phyloP scores from a whole-genome alignment of 2,888 invertebrate species.

The Heliconius ethilla region DNA sequence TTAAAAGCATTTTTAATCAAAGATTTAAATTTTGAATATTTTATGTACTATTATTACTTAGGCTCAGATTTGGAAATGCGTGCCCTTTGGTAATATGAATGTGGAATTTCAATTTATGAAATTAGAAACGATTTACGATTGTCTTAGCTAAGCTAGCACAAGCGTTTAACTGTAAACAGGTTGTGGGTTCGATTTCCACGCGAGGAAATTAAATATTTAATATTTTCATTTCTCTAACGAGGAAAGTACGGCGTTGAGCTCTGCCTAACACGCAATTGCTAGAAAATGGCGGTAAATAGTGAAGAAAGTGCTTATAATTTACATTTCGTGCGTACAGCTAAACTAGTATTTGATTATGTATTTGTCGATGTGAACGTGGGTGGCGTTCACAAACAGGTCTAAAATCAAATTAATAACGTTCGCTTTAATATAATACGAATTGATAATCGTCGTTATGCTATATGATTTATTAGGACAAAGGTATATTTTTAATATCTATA shows the following conservation, averaged over 20 bases:
- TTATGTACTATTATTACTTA: too few species aligned
- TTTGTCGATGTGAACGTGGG: neutral
- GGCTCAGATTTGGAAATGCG: too few species aligned
- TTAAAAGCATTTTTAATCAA: constrained; percentile 2
- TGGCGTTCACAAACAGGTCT: neutral
- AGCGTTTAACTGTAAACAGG: too few species aligned
- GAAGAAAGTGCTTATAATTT: neutral
- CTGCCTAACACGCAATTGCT: too few species aligned
- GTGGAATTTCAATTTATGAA: neutral
- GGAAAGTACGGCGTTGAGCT: too few species aligned
- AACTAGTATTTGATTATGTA: neutral
- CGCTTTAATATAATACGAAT: neutral
- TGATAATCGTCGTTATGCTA: neutral
- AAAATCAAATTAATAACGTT: neutral
- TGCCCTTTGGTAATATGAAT: neutral
- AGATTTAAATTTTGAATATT: neutral
- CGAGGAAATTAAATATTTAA: too few species aligned
- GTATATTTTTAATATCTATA: neutral
- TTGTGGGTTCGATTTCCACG: too few species aligned
- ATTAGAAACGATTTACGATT: neutral
- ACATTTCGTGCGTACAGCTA: neutral
- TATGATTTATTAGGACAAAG: neutral
- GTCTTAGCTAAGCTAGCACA: neutral
- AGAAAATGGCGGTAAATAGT: too few species aligned
- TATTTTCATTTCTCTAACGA: too few species aligned